These are phyloP conservation scores for Pachyseris speciosa DNA, from an alignment of 64 coral and sea anemone species.

Conservation along the genomic window DNA sequence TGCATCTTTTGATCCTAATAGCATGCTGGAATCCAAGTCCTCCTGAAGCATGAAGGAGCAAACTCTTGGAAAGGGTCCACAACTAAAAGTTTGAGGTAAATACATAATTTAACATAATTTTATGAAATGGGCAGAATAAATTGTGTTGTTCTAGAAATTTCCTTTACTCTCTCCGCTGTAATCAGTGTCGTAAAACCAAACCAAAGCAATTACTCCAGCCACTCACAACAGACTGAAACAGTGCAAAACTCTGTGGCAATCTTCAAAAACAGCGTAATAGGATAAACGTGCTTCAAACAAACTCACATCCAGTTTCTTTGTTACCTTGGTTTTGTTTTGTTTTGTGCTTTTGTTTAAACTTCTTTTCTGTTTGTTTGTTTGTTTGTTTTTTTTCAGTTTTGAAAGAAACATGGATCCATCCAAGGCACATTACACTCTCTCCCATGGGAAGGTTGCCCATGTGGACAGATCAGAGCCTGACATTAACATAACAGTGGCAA, in stretches of 20 bases:
- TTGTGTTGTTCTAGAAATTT: too few relatives aligned
- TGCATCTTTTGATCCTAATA: constrained; percentile 3
- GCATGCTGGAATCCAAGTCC: constrained; percentile 66
- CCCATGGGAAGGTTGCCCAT: constrained; percentile 70
- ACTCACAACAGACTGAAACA: too few relatives aligned
- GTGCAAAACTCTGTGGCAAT: too few relatives aligned
- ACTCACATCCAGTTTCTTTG: too few relatives aligned
- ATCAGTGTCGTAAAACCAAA: too few relatives aligned
- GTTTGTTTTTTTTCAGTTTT: constrained; percentile 2
- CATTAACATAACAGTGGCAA: constrained; percentile 71
- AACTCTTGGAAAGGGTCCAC: constrained; percentile 71
- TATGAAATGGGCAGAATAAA: background rate
- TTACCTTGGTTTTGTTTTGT: too few relatives aligned
- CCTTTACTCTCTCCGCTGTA: too few relatives aligned
- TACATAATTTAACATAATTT: background rate
- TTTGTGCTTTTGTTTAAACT: too few relatives aligned
- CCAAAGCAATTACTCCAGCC: too few relatives aligned
- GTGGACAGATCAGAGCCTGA: constrained; percentile 66
- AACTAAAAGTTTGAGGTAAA: constrained; percentile 59
- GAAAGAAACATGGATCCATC: constrained; percentile 37
- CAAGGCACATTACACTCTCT: constrained; percentile 60
- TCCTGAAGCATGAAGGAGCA: constrained; percentile 52
- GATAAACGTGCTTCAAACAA: too few relatives aligned
- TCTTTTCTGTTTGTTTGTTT: background rate
- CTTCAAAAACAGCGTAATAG: too few relatives aligned